A percentile compares a stretch with the other conserved stretches of the same genome.
phyloP scores from a whole-genome alignment of 1,140 invertebrate genomes.

The Helicoverpa armigera region DNA sequence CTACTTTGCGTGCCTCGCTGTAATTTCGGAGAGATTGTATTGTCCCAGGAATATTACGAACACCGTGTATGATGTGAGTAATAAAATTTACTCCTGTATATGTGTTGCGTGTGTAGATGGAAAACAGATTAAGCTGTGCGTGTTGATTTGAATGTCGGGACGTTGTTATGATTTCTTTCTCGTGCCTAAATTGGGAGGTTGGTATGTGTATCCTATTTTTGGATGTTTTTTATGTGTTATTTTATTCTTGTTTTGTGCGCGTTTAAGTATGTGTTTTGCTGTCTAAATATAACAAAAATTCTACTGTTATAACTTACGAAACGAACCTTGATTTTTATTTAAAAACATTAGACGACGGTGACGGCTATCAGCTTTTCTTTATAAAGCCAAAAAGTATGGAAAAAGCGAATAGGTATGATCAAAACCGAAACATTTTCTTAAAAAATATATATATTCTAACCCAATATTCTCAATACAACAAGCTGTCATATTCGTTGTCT shows the following conservation, averaged over 20 bases:
- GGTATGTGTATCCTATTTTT: not conserved
- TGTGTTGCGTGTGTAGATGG: slow-evolving; percentile 26
- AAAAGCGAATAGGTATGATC: no score
- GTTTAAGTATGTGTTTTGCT: no score
- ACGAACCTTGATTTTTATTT: no score
- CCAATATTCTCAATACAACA: slow-evolving; percentile 1
- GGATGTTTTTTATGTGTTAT: not conserved
- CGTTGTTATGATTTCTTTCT: not conserved
- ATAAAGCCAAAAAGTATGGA: no score
- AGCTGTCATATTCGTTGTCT: slow-evolving; percentile 4
- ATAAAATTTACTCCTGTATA: slow-evolving; percentile 47
- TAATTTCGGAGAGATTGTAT: slow-evolving; percentile 56
- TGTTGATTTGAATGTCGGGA: slow-evolving; percentile 25
- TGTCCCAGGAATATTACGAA: slow-evolving; percentile 53
- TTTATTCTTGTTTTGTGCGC: no score
- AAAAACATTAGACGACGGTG: no score
- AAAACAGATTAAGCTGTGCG: slow-evolving; percentile 32
- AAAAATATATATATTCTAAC: not conserved
- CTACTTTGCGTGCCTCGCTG: slow-evolving; percentile 46
- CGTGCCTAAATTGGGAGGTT: not conserved
- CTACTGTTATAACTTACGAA: no score
- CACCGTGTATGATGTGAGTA: slow-evolving; percentile 48
- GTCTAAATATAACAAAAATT: no score
- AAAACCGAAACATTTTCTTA: not conserved
- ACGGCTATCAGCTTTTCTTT: no score